phyloP scores from a whole-genome alignment of 1,140 invertebrate species.

The Aleiodes sp. region DNA sequence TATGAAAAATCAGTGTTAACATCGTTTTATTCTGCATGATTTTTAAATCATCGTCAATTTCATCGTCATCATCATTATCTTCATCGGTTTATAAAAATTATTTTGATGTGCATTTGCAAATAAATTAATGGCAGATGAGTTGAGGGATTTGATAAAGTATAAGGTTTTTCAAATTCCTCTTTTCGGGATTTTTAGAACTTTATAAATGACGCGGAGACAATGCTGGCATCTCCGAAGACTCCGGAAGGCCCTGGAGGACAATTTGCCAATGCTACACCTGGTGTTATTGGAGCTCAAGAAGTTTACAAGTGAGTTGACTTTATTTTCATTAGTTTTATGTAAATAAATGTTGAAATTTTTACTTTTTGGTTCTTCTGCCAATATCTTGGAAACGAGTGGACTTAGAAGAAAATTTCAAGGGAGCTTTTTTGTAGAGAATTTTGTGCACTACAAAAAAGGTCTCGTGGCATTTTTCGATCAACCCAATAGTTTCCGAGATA shows the following conservation, averaged over 20 bases:
- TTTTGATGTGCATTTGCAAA: constrained; percentile 11
- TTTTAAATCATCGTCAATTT: background rate
- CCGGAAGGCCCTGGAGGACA: constrained; percentile 70
- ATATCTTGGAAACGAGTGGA: too few species aligned
- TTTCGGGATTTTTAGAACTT: constrained; percentile 72
- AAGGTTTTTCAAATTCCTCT: background rate
- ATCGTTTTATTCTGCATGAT: background rate
- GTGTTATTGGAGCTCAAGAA: constrained; percentile 94
- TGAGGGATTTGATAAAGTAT: background rate
- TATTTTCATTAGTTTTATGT: constrained; percentile 23
- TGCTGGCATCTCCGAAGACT: constrained; percentile 77
- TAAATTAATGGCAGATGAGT: background rate
- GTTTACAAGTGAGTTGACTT: constrained; percentile 78
- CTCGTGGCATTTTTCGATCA: too few species aligned
- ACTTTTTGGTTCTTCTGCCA: too few species aligned
- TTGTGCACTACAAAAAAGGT: too few species aligned
- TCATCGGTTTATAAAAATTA: constrained; percentile 4
- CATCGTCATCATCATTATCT: constrained; percentile 3
- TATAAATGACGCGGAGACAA: constrained; percentile 80
- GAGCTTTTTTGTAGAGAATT: too few species aligned
- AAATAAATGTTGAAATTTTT: too few species aligned
- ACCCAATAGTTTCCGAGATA: too few species aligned
- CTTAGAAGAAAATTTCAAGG: too few species aligned
- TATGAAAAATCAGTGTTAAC: background rate
- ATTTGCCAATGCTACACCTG: constrained; percentile 78